phyloP scores from a whole-genome alignment of 2,888 invertebrate genomes.

The Galeopsomyia nigrocyanea region DNA sequence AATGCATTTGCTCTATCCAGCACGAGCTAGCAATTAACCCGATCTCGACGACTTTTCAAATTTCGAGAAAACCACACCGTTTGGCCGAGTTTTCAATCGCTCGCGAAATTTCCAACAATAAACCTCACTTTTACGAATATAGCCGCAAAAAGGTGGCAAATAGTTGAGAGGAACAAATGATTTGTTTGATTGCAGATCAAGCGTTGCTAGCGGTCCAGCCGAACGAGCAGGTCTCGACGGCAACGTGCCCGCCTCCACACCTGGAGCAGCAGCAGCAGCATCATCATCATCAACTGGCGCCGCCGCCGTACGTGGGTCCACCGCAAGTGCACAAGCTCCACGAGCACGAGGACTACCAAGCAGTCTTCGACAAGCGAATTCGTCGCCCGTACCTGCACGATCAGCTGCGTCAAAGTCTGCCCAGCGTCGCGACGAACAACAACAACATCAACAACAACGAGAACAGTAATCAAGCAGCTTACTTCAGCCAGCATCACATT shows the following conservation, averaged over 20 bases:
- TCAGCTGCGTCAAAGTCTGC: slow-evolving; percentile 18
- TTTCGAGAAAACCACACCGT: no score
- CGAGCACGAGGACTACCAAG: slow-evolving; percentile 39
- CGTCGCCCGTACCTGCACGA: slow-evolving; percentile 4
- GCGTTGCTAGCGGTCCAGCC: slow-evolving; percentile 57
- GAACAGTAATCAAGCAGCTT: slow-evolving; percentile 46
- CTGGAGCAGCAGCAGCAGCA: slow-evolving; percentile 47
- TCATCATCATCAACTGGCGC: slow-evolving; percentile 42
- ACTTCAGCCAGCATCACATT: slow-evolving; percentile 36
- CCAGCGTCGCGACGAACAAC: background rate
- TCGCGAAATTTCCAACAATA: no score
- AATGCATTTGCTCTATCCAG: no score
- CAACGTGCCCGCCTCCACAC: slow-evolving; percentile 50
- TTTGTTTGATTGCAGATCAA: slow-evolving; percentile 61
- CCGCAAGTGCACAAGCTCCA: slow-evolving; percentile 51
- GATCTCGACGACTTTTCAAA: no score
- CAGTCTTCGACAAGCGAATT: slow-evolving; percentile 44
- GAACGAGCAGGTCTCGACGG: slow-evolving; percentile 50
- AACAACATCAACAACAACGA: slow-evolving; percentile 28
- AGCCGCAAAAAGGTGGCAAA: no score
- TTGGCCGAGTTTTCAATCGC: no score
- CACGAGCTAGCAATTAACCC: no score
- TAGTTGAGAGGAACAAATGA: no score
- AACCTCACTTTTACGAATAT: no score
- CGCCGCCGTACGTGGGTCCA: slow-evolving; percentile 61